Evolutionary conservation across 2,113 vertebrate genomes (phyloP), one percentile per base, ranked within the genome.

Genomic region (Rhineura floridana): DNA sequence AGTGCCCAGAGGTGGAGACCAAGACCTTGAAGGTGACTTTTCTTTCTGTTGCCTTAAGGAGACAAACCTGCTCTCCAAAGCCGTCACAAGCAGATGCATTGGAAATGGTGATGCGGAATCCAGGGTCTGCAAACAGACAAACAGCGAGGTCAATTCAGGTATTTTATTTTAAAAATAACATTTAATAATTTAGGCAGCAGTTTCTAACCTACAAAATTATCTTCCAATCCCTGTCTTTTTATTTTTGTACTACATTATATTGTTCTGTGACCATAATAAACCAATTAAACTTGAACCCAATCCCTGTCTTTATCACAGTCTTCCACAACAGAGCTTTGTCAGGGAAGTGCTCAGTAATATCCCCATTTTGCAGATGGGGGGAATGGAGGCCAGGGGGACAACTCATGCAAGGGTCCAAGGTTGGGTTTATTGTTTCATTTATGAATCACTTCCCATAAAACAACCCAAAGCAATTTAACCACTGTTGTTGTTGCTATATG

Each of bases 61-160:
- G 75, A 44, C 91, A 90, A 39, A 88, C 52, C 39, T 92, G 91
- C 9, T 62, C 23, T 42, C 87, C 91, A 25, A 83, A 72, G 36
- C 42, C 76, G 30, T 23, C 70, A 1, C 91, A 92, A n/a, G 23
- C 30, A 1, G 46, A 42, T 48, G 25, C 39, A 6, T 90, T 75
- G 30, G 83, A 87, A 52, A 70, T 36, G 0, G 80, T 84, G 15
- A 92, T 48, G 21, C 33, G 72, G 9, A 80, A 85, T 1, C 30
- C 48, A 13, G 84, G 87, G 59, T 87, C 91, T 92, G n/a, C 11
- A 59, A 33, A 10, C 36, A 55, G 25, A 73, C 36, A 73, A 21
- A 87, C 48, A 86, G 28, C 11, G 28, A 69, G 15, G 17, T 50
- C 59, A 36, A 5, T 75, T 44, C 6, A 36, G 12, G 28, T 28